These are phyloP conservation scores for Scaptomyza hsui DNA, from an alignment of 1,140 invertebrate species.

Conservation along the genomic window DNA sequence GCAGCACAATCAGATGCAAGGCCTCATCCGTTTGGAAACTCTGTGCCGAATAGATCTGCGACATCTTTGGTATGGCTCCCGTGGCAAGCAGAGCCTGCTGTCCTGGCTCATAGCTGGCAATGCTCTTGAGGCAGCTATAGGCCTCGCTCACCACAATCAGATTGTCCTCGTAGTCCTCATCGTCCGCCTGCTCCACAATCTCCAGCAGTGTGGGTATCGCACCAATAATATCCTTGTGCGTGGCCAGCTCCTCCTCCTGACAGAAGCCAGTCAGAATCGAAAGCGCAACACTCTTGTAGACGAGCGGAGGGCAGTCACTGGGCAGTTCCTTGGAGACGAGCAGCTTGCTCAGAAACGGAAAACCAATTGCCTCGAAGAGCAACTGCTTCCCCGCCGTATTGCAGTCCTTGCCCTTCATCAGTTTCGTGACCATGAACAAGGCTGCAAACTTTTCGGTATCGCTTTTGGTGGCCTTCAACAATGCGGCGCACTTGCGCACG, in stretches of 20 bases:
- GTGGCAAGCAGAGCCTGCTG: conserved; percentile 90
- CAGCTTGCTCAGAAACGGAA: conserved; percentile 92
- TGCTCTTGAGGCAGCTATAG: conserved; percentile 92
- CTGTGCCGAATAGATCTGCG: conserved; percentile 92
- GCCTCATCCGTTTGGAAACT: conserved; percentile 95
- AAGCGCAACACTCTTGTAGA: conserved; percentile 95
- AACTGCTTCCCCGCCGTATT: conserved; percentile 88
- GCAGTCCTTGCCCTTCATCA: conserved; percentile 92
- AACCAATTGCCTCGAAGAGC: conserved; percentile 95
- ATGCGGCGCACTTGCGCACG: conserved; percentile 91
- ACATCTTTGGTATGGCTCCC: conserved; percentile 91
- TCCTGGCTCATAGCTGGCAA: conserved; percentile 89
- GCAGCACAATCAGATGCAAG: conserved; percentile 89
- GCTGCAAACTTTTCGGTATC: conserved; percentile 96
- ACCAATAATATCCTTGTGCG: conserved; percentile 91
- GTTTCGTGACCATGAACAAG: conserved; percentile 94
- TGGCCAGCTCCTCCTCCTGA: conserved; percentile 90
- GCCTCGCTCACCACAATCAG: conserved; percentile 95
- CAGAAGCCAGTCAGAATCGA: conserved; percentile 94
- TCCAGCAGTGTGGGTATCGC: conserved; percentile 92
- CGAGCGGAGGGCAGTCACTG: conserved; percentile 92
- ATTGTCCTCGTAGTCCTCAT: conserved; percentile 92
- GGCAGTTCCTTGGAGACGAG: conserved; percentile 90
- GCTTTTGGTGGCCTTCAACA: conserved; percentile 90
- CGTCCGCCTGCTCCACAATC: conserved; percentile 91